Base-by-base conservation (phyloP, 2,888 invertebrate species). In the Cyaniris semiargus region DNA sequence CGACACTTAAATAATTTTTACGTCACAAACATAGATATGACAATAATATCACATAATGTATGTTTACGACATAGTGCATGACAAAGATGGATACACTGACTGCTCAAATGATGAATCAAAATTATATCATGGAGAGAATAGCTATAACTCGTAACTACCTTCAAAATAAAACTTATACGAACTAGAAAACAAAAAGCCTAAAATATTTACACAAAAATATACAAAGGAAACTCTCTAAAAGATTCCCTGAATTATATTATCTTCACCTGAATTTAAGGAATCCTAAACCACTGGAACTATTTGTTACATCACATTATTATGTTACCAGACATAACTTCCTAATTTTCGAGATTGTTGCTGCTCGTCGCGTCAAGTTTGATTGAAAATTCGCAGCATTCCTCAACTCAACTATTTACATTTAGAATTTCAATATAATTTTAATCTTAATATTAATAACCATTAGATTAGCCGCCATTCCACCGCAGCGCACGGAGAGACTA, bases 331-430 rank as follows among this genome's bases (percentile, higher is more conserved):
- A 66, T 66, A 66, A 66, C 66, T 66, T 66, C 13, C 27, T 31
- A 27, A 66, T 66, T 66, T 27, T 27, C 66, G 1, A 66, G 27
- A 66, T 66, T 66, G 66, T 66, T 60, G 7, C 23, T 60, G 60
- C 1, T 66, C 27, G 66, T 66, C 60, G 23, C 23, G 27, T 66
- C 66, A 27, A 27, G 27, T 66, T 66, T 66, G 66, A 66, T 66
- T 66, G 66, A 66, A 27, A 66, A 66, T 66, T 66, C 27, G 66
- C 66, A 66, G 21, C 66, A 66, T 66, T 66, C 66, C 18, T 18
- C 10, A 27, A 66, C 66, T 66, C 1, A 66, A 66, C 66, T 31
- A 66, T 31, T 66, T 66, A 66, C 27, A 66, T 66, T 66, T 27
- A 27, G 6, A 66, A 18, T 18, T 1, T 6, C 66, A 66, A 18